A percentile compares a stretch with the other conserved stretches of the same genome.
Conservation (phyloP, 2,888 invertebrate species). For the Holacanthella duospinosa region DNA sequence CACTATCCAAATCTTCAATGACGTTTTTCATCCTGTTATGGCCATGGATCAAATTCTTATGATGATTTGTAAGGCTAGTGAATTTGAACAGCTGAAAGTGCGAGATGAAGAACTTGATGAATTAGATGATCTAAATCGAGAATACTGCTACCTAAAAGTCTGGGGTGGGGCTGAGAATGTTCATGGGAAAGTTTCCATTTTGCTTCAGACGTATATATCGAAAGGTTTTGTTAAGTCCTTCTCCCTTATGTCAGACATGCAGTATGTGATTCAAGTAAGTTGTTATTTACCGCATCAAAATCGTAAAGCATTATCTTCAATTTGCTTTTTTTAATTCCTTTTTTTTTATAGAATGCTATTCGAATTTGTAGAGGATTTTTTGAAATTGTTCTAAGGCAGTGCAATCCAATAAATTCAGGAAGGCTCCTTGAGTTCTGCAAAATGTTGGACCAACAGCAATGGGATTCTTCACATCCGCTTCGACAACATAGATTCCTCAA, state of each 20-base stretch:
- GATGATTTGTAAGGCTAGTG: slow-evolving; percentile 82
- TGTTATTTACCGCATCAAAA: not conserved
- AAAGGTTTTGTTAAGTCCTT: slow-evolving; percentile 68
- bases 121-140: slow-evolving; percentile 61
- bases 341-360: slow-evolving; percentile 61
- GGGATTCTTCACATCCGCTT: slow-evolving; percentile 77
- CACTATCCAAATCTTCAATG: slow-evolving; percentile 86
- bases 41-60: slow-evolving; percentile 78
- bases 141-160: slow-evolving; percentile 66
- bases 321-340: not conserved
- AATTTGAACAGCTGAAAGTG: slow-evolving; percentile 90
- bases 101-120: slow-evolving; percentile 92
- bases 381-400: slow-evolving; percentile 79
- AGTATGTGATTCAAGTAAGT: slow-evolving; percentile 73
- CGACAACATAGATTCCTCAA: slow-evolving; percentile 70
- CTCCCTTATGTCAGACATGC: slow-evolving; percentile 76
- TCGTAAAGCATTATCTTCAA: not conserved
- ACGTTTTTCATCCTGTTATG: slow-evolving; percentile 67
- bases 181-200: slow-evolving; percentile 88
- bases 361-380: slow-evolving; percentile 85
- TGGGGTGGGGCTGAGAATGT: slow-evolving; percentile 77
- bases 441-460: slow-evolving; percentile 83
- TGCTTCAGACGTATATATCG: slow-evolving; percentile 81
- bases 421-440: slow-evolving; percentile 77
- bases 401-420: slow-evolving; percentile 79